Evolutionary conservation across 2,113 vertebrate genomes (phyloP), one percentile per base, ranked within the genome.

Genomic region (Fregetta grallaria): DNA sequence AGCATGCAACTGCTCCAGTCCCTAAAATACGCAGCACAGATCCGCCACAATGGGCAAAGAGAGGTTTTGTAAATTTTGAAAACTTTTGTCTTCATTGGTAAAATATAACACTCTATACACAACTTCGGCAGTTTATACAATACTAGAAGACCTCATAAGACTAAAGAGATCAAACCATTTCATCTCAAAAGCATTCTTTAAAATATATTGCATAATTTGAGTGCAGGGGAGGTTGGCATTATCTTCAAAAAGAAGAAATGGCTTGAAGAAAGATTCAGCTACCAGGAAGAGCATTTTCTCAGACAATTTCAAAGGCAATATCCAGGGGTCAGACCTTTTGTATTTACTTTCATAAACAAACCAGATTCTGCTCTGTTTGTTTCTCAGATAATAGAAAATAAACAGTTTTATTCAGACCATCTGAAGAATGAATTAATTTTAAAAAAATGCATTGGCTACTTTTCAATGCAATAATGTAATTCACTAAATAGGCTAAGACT

Each of bases 311-410:
- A 97, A 96, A 97, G 90, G 75, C 92, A 84, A 74, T 59, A 83
- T 67, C 82, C 90, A 94, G 23, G 63, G 96, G 94, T 94, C 88
- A 92, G 94, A 85, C 81, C 92, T 88, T 96, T 88, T 96, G 81
- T 96, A 90, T 97, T 97, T 95, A 88, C 75, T 95, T 96, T 82
- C 86, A 92, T 94, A 96, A 96, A 96, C 47, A 96, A 83, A 91
- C 65, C 86, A 71, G 67, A 95, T 45, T 86, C 75, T 61, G 68
- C 36, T 92, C 89, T 92, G 70, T 88, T 93, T 95, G 88, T 92
- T 91, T 92, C 71, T 95, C 84, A 95, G 67, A 59, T 94, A 97
- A 96, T 23, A 81, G 40, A 88, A 84, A 95, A 93, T 15, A 90
- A 95, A 95, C 84, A 62, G 71, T 80, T 96, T 95, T 75, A 93